Evolutionary conservation across 2,888 invertebrate genomes (phyloP), one percentile per base, ranked within the genome.

Genomic region (Spatulosminthurus flaviceps): DNA sequence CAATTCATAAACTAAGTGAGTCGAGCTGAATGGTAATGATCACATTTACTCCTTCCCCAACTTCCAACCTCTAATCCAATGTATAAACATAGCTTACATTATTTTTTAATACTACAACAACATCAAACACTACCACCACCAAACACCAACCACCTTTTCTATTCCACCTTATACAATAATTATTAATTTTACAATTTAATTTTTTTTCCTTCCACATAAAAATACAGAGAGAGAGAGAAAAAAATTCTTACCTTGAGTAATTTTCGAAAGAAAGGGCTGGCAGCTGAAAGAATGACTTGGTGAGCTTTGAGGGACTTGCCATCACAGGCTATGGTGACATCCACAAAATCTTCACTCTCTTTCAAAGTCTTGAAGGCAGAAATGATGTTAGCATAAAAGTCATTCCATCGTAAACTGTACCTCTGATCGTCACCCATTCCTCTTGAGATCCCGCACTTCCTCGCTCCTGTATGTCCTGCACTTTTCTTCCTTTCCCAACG

Each of bases 361-460:
- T 94, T 90, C 86, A 96, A 90, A 88, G 95, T 93, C 85, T 95
- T 92, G 90, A 96, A 96, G 85, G 95, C 95, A 85, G 93, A 94
- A 86, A 95, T 91, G 89, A 96, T 95, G 87, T 94, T 95, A 85
- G 94, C 92, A 89, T 95, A 95, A 90, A 95, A 96, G 89, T 96
- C 95, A 89, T 96, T 96, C 96, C 96, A 96, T 87, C 95, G 92
- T 89, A 96, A 91, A 88, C 95, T 94, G 89, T 95, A 96, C 89
- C 95, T 95, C 90, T 95, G 95, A 90, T 93, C 93, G 86, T 92
- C 83, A 67, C 77, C 82, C 83, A 78, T 80, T 77, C 70, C 77
- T 77, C 60, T 81, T 66, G 19, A 64, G 43, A 74, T 61, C 61
- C 74, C 61, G 41, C 61, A 51, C 74, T 74, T 74, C 43, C 70